Percentiles rank a stretch among this genome's conserved stretches.
Evolutionary conservation across 2,797 vertebrate genomes (phyloP).

Genomic region (Catamblyrhynchus diadema): DNA sequence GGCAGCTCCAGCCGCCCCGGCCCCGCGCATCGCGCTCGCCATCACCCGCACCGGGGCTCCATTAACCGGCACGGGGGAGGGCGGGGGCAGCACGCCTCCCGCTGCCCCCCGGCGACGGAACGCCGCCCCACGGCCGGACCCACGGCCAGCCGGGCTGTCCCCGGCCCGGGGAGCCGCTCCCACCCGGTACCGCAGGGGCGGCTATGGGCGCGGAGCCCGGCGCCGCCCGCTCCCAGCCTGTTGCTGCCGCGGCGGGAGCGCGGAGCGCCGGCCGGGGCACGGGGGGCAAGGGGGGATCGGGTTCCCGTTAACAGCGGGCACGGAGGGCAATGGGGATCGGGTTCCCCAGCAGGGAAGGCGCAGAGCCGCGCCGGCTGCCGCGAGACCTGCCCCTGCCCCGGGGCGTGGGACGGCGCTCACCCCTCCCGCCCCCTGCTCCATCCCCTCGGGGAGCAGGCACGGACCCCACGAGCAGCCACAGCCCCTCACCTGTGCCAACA

Average conservation of each 20-base stretch:
- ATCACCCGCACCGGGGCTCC: neutral
- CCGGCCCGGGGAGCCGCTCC: neutral
- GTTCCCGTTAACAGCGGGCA: neutral
- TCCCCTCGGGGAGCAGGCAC: neutral
- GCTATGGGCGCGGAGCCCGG: neutral
- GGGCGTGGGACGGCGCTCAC: neutral
- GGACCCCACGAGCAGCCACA: neutral
- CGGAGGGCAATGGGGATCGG: neutral
- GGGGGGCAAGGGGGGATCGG: too few relatives aligned
- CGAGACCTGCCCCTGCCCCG: neutral
- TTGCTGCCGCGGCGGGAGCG: neutral
- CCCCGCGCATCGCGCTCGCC: neutral
- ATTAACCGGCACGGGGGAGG: rapidly evolving
- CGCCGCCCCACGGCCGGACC: neutral
- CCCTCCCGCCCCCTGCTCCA: neutral
- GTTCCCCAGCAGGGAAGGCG: neutral
- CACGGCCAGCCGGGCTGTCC: neutral
- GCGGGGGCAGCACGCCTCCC: neutral
- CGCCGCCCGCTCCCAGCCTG: neutral
- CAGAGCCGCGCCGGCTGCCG: neutral
- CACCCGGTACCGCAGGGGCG: neutral
- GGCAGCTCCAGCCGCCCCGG: neutral
- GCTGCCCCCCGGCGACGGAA: neutral
- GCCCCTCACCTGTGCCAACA: neutral
- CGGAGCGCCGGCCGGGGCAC: neutral